Evolutionary conservation across 2,888 invertebrate species (phyloP).

Genomic region (Tetragonula carbonaria): DNA sequence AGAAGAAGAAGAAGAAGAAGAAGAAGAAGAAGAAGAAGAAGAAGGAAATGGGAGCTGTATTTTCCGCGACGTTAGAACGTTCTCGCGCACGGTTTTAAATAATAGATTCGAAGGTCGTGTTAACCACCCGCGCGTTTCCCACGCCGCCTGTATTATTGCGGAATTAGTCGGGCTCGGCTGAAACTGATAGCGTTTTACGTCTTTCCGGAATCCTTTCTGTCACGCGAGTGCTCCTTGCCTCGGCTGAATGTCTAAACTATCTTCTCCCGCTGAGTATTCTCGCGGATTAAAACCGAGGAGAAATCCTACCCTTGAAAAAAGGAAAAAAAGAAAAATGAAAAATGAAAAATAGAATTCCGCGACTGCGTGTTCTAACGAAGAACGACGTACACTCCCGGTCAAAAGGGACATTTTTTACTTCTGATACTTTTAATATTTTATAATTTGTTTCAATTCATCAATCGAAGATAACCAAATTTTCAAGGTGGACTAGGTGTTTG

Average conservation of each 20-base stretch:
- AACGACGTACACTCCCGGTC: too few relatives aligned
- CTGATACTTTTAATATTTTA: too few relatives aligned
- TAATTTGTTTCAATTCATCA: too few relatives aligned
- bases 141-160: slow-evolving; percentile 43
- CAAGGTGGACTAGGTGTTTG: too few relatives aligned
- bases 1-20: slow-evolving; percentile 27
- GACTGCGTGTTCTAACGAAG: too few relatives aligned
- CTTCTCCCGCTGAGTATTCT: background rate
- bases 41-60: slow-evolving; percentile 34
- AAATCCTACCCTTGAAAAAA: background rate
- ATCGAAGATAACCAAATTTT: too few relatives aligned
- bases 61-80: slow-evolving; percentile 39
- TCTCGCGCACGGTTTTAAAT: slow-evolving; percentile 58
- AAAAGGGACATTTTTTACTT: too few relatives aligned
- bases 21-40: slow-evolving; percentile 29
- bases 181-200: slow-evolving; percentile 37
- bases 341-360: too few relatives aligned
- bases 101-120: slow-evolving; percentile 58
- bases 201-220: background rate
- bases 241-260: background rate
- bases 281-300: background rate
- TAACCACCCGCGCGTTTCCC: slow-evolving; percentile 52
- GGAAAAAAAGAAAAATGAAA: too few relatives aligned
- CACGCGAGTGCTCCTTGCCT: slow-evolving; percentile 1
- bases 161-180: slow-evolving; percentile 36